These are phyloP conservation scores for Arrhopalites spinosus DNA, from an alignment of 2,888 invertebrate genomes.

Conservation along the genomic window DNA sequence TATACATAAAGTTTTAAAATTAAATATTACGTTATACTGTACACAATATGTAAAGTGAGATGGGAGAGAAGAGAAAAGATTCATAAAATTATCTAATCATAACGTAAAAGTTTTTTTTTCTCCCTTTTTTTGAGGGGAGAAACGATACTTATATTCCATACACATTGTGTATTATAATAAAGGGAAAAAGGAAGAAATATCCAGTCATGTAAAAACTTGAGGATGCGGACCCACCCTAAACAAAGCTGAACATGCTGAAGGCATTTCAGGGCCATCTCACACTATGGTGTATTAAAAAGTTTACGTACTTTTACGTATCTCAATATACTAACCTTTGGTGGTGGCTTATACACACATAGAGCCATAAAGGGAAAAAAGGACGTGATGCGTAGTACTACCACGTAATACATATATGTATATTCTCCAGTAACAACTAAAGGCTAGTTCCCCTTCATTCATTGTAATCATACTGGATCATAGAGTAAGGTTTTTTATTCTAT, in stretches of 20 bases:
- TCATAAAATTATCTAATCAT: slow-evolving; percentile 10
- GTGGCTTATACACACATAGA: not conserved
- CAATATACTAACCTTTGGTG: not conserved
- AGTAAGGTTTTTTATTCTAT: not conserved
- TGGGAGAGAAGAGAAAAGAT: not conserved
- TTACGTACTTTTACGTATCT: not conserved
- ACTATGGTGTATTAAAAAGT: slow-evolving; percentile 23
- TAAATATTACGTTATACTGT: too few species aligned
- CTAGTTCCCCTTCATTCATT: slow-evolving; percentile 6
- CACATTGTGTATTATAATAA: not conserved
- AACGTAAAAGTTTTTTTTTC: too few species aligned
- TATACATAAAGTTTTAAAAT: too few species aligned
- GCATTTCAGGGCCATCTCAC: slow-evolving; percentile 32
- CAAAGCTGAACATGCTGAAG: slow-evolving; percentile 31
- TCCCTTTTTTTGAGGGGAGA: slow-evolving; percentile 17
- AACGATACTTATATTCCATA: slow-evolving; percentile 2
- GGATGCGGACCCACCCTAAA: slow-evolving; percentile 35
- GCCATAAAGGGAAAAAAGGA: not conserved
- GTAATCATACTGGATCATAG: not conserved
- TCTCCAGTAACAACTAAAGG: not conserved
- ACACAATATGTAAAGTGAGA: not conserved
- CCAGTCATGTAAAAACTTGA: slow-evolving; percentile 8
- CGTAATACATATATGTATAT: too few species aligned
- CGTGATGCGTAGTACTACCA: not conserved
- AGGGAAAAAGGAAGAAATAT: slow-evolving; percentile 5